Conservation (phyloP, 2,797 vertebrate species). For the Pseudochaenichthys georgianus region DNA sequence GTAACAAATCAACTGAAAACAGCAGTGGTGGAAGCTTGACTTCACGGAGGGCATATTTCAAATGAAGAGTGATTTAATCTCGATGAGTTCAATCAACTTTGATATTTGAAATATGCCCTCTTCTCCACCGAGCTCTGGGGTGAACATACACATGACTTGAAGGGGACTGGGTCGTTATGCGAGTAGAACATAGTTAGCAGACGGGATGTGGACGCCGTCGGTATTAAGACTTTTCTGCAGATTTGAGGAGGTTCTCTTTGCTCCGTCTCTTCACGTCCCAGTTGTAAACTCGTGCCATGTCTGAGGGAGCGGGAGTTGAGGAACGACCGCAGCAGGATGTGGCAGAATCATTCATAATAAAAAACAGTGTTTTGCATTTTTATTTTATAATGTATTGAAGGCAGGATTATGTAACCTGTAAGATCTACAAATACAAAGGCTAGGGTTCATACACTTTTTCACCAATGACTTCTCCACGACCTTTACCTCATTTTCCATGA, state of each 20-base stretch:
- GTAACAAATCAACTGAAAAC: conserved; percentile 84
- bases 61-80: neutral
- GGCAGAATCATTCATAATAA: too few relatives aligned
- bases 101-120: conserved; percentile 26
- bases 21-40: conserved; percentile 49
- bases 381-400: neutral
- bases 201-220: neutral
- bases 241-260: conserved; percentile 94
- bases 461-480: too few relatives aligned
- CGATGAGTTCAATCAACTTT: neutral
- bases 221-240: conserved; percentile 89
- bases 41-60: neutral
- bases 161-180: conserved; percentile 16
- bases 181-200: conserved; percentile 42
- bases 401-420: neutral
- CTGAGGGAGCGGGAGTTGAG: conserved; percentile 80
- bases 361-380: neutral
- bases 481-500: too few relatives aligned
- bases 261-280: conserved; percentile 99
- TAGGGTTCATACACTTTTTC: too few relatives aligned
- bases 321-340: neutral
- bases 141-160: conserved; percentile 51
- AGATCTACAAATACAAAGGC: neutral
- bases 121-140: conserved; percentile 18
- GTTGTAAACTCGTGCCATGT: conserved; percentile 99